These are phyloP conservation scores for Ophiodon elongatus DNA, from an alignment of 2,113 vertebrate species.

Conservation along the genomic window DNA sequence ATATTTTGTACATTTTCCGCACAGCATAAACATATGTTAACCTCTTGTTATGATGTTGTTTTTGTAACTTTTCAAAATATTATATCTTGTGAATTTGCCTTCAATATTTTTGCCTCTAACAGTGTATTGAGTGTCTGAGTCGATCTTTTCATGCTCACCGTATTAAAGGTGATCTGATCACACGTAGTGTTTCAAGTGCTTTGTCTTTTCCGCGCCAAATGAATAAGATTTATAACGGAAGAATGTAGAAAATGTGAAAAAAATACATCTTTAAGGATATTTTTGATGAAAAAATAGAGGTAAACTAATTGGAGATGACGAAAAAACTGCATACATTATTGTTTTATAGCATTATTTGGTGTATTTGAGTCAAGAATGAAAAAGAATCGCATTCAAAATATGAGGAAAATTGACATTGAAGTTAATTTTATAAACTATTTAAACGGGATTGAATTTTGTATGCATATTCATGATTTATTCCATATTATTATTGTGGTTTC, in stretches of 20 bases:
- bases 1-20: conserved; percentile 78
- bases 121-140: conserved; percentile 68
- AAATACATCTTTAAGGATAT: neutral
- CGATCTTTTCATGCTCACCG: conserved; percentile 58
- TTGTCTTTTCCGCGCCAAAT: neutral
- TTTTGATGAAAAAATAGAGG: neutral
- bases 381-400: neutral
- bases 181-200: neutral
- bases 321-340: neutral
- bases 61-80: conserved; percentile 48
- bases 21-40: conserved; percentile 70
- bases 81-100: conserved; percentile 69
- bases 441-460: neutral
- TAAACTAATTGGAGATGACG: neutral
- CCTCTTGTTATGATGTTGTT: conserved; percentile 41
- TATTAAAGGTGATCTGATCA: conserved; percentile 79
- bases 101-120: conserved; percentile 59
- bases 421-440: neutral
- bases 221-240: neutral
- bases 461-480: neutral
- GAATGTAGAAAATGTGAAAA: neutral
- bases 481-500: neutral
- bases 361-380: neutral
- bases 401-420: neutral
- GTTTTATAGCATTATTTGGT: neutral